A percentile compares a stretch with the other conserved stretches of the same genome.
Evolutionary conservation across 2,888 invertebrate species (phyloP).

Genomic region (Clusia tigrina): DNA sequence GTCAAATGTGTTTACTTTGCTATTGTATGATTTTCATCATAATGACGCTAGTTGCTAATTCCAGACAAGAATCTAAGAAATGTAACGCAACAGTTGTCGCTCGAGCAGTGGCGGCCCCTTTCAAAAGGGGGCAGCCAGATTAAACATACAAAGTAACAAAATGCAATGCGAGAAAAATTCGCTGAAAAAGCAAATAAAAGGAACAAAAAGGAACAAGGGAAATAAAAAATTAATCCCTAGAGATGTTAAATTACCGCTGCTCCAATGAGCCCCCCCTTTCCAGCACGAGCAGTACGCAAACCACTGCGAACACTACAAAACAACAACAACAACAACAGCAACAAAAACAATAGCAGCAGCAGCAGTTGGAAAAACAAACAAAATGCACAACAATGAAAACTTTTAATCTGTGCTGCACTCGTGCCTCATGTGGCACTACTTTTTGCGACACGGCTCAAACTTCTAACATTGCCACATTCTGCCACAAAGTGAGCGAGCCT

Average conservation of each 20-base stretch:
- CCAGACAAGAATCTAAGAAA: conserved; percentile 30
- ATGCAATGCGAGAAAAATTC: background rate
- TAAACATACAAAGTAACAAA: background rate
- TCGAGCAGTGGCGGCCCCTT: conserved; percentile 15
- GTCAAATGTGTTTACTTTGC: conserved; percentile 18
- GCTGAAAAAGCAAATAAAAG: background rate
- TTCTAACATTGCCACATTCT: background rate
- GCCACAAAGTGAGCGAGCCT: background rate
- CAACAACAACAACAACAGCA: no score
- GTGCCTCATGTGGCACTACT: conserved; percentile 29
- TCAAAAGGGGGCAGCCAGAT: background rate
- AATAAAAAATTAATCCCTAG: background rate
- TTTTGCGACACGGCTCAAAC: conserved; percentile 16
- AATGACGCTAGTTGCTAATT: conserved; percentile 26
- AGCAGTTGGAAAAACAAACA: background rate
- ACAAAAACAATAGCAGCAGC: no score
- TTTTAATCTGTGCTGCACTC: conserved; percentile 21
- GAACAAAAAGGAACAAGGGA: background rate
- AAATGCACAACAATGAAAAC: conserved; percentile 7
- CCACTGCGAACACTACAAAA: background rate
- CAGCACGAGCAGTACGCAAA: no score
- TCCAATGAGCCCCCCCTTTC: background rate
- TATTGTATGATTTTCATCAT: conserved; percentile 23
- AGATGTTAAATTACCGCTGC: background rate
- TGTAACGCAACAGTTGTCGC: conserved; percentile 27